Evolutionary conservation across 2,888 invertebrate genomes (phyloP), one percentile per base, ranked within the genome.

Genomic region (Deroplatys truncata): DNA sequence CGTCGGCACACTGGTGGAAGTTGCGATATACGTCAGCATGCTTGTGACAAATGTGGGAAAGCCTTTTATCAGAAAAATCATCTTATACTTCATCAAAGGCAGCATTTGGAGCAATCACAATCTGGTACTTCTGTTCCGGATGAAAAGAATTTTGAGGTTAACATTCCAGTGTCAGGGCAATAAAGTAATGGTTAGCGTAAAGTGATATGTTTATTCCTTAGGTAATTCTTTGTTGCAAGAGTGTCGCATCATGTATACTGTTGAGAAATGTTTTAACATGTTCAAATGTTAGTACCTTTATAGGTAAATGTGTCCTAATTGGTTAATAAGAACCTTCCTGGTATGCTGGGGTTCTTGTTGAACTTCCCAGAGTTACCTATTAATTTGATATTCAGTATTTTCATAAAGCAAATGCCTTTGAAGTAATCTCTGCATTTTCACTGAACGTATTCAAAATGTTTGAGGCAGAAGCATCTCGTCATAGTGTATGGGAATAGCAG

Each of bases 31-130:
- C 95, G 97, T 91, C 96, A 97, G 85, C 97, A 97, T 92, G 95
- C 97, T 20, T 97, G 97, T 92, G 95, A 95, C 91, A 96, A 97
- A 92, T 97, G 97, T 92, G 97, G 97, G 89, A 97, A 97, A 93
- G 97, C 97, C 25, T 97, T 97, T 95, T 97, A 97, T 94, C 97
- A 97, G 93, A 97, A 97, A 94, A 97, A 97, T 93, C 97, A 97
- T 92, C 94, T 97, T 90, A 95, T 97, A 94, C 94, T 97, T 89
- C 97, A 97, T 93, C 97, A 97, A 93, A 94, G 97, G 89, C 97
- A 97, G 92, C 97, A 97, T 93, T 96, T 96, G 96, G 96, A 96
- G 92, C 94, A n/a, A 13, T 31, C 85, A 16, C 28, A 49, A 10
- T 25, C 88, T 56, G 28, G 25, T 25, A 15, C 95, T 56, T 95